Evolutionary conservation across 2,888 invertebrate genomes (phyloP).

Genomic region (Endomychus coccineus): DNA sequence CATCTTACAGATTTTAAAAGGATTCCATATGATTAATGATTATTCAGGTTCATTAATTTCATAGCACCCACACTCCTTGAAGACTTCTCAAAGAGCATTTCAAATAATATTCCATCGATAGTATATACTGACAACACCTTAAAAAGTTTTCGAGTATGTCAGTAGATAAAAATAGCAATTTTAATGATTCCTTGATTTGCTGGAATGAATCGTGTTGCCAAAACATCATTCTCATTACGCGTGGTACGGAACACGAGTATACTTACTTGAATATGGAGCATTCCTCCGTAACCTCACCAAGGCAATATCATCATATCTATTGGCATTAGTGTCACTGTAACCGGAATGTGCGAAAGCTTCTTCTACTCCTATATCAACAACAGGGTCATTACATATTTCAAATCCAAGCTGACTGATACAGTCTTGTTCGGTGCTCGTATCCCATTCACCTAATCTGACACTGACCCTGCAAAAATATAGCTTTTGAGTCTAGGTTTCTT

Average conservation of each 20-base stretch:
- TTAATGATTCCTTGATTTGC: too few relatives aligned
- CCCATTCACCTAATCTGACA: conserved; percentile 46
- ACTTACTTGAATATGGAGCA: conserved; percentile 44
- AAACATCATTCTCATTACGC: not conserved
- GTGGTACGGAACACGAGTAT: not conserved
- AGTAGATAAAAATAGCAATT: too few relatives aligned
- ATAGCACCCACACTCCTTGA: too few relatives aligned
- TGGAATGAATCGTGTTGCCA: too few relatives aligned
- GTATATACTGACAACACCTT: too few relatives aligned
- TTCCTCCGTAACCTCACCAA: conserved; percentile 46
- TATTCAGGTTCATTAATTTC: too few relatives aligned
- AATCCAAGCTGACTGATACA: conserved; percentile 34
- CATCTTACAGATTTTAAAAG: too few relatives aligned
- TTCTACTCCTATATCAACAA: conserved; percentile 32
- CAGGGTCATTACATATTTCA: conserved; percentile 28
- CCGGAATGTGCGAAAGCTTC: conserved; percentile 27
- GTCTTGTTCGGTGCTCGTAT: conserved; percentile 41
- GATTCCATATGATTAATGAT: too few relatives aligned
- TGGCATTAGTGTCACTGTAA: conserved; percentile 25
- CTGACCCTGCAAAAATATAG: conserved; percentile 27
- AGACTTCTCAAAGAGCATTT: too few relatives aligned
- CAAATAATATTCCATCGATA: too few relatives aligned
- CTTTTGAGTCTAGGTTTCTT: too few relatives aligned
- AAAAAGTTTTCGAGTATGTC: too few relatives aligned
- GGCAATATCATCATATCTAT: conserved; percentile 37